Conservation (phyloP, 2,113 vertebrate genomes). For the Oreocharis arfaki region DNA sequence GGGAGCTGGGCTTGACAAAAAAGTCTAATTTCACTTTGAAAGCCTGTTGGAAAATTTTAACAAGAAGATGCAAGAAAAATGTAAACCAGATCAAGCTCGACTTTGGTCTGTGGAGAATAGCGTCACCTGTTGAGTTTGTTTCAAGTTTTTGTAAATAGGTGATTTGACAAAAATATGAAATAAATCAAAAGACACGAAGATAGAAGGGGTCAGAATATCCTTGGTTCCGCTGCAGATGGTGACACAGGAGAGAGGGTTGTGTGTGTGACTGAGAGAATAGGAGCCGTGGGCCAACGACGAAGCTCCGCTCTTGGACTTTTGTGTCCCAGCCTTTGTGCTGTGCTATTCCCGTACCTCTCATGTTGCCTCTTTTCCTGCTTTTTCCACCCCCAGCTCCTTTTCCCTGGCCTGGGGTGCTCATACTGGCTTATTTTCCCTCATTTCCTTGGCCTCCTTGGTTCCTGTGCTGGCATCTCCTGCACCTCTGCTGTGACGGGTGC, state of each 20-base stretch:
- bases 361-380: neutral
- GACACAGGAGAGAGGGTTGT: constrained; percentile 32
- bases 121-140: constrained; percentile 63
- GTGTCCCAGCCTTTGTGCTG: constrained; percentile 23
- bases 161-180: constrained; percentile 65
- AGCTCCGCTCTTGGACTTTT: neutral
- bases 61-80: constrained; percentile 69
- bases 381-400: neutral
- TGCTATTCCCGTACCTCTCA: neutral
- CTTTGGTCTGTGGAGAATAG: constrained; percentile 64
- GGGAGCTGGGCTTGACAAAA: constrained; percentile 57
- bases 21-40: constrained; percentile 70
- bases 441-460: neutral
- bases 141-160: constrained; percentile 68
- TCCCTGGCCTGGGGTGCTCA: neutral
- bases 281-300: neutral
- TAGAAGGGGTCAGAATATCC: constrained; percentile 54
- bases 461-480: neutral
- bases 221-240: constrained; percentile 43
- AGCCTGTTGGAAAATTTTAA: constrained; percentile 68
- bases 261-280: constrained; percentile 32
- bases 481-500: neutral
- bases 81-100: constrained; percentile 67
- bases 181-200: constrained; percentile 51
- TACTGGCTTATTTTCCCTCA: neutral